Percentiles rank a stretch among this genome's conserved stretches.
These are phyloP conservation scores for Mormyrops attenuatus DNA, from an alignment of 2,797 vertebrate species.

Conservation along the genomic window DNA sequence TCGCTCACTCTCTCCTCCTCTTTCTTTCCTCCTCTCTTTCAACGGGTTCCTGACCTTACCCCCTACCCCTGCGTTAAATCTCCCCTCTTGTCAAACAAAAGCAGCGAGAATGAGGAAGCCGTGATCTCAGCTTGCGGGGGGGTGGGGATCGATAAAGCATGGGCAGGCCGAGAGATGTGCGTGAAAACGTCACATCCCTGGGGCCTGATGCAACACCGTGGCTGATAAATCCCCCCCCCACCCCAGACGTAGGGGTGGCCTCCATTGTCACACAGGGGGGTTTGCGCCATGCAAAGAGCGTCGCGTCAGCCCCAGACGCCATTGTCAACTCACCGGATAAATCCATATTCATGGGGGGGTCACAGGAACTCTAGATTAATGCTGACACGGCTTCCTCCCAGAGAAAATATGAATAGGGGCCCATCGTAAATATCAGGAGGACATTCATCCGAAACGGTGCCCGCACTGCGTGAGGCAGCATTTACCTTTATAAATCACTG, in stretches of 20 bases:
- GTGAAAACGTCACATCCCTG: slow-evolving; percentile 55
- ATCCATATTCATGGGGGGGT: slow-evolving; percentile 64
- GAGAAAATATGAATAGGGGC: slow-evolving; percentile 55
- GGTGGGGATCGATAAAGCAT: slow-evolving; percentile 64
- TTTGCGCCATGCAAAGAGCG: slow-evolving; percentile 52
- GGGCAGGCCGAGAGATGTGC: slow-evolving; percentile 60
- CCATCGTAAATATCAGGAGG: slow-evolving; percentile 57
- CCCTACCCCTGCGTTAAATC: slow-evolving; percentile 70
- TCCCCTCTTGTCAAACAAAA: slow-evolving; percentile 59
- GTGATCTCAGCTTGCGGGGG: slow-evolving; percentile 63
- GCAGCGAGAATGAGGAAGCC: slow-evolving; percentile 63
- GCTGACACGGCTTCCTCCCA: slow-evolving; percentile 35
- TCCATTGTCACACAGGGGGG: neutral
- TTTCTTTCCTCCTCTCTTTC: slow-evolving; percentile 44
- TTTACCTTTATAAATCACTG: slow-evolving; percentile 19
- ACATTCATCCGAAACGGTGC: slow-evolving; percentile 36
- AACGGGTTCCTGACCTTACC: slow-evolving; percentile 35
- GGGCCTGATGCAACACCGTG: slow-evolving; percentile 43
- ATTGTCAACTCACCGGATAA: slow-evolving; percentile 56
- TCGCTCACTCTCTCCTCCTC: slow-evolving; percentile 30
- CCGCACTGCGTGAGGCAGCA: neutral
- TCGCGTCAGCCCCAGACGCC: slow-evolving; percentile 57
- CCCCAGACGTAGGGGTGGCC: slow-evolving; percentile 21
- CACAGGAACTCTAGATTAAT: slow-evolving; percentile 58
- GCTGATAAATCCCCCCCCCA: slow-evolving; percentile 58